Conservation (phyloP, 2,888 invertebrate species). For the Himalopsyche japonica region DNA sequence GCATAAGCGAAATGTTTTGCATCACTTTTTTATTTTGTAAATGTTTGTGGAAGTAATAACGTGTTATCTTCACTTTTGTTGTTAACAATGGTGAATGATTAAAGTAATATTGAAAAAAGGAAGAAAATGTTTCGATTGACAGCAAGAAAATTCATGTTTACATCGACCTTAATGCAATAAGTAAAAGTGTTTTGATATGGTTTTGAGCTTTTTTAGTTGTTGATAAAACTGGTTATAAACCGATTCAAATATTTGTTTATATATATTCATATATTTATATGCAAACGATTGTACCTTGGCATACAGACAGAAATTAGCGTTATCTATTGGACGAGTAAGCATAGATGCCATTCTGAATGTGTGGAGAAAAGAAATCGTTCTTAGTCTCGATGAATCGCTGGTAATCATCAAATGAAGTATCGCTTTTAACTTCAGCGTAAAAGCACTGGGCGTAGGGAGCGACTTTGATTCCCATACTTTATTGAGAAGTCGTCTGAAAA, state of each 20-base stretch:
- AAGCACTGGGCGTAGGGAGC: neutral
- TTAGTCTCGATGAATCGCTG: neutral
- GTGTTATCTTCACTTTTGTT: no score
- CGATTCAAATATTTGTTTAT: neutral
- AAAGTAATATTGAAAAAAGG: no score
- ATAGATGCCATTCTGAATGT: neutral
- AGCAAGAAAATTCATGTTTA: no score
- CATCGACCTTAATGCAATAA: no score
- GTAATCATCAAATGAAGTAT: neutral
- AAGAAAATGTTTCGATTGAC: no score
- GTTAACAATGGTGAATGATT: no score
- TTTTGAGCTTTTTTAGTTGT: no score
- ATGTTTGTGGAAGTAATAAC: no score
- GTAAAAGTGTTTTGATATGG: no score
- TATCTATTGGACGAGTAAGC: neutral
- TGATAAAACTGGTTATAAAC: no score
- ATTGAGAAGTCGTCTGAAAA: neutral
- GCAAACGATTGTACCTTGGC: neutral
- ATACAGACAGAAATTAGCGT: neutral
- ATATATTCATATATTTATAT: neutral
- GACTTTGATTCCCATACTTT: neutral
- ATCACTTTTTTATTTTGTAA: no score
- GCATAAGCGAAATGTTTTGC: no score
- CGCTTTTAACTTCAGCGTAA: neutral
- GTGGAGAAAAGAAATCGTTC: slow-evolving; percentile 15